Evolutionary conservation across 35 echinoderm and acorn worm species (phyloP).

Genomic region (Diadema setosum): DNA sequence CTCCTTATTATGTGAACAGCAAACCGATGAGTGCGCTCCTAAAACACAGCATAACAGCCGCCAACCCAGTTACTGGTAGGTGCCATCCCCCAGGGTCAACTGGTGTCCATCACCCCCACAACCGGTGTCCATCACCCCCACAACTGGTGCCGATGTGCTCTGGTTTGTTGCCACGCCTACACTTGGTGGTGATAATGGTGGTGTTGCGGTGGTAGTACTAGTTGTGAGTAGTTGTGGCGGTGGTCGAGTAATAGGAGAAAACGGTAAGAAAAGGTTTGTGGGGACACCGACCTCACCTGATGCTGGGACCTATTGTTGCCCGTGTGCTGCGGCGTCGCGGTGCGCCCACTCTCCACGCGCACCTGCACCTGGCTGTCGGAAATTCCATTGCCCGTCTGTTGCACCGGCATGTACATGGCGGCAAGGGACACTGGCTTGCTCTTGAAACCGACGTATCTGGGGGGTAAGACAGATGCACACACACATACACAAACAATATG

Average conservation of each 20-base stretch:
- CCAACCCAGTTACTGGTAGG: no score
- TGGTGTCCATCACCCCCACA: neutral
- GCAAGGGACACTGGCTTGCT: slow-evolving; percentile 31
- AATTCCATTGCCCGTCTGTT: slow-evolving; percentile 15
- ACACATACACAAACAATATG: no score
- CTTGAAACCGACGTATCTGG: slow-evolving; percentile 64
- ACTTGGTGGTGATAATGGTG: neutral
- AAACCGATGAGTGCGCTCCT: no score
- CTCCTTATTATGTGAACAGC: no score
- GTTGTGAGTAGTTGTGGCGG: neutral
- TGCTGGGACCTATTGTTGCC: neutral
- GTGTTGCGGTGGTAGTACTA: neutral
- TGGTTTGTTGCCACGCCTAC: neutral
- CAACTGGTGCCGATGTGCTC: neutral
- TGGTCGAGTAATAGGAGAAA: no score
- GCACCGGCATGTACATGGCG: slow-evolving; percentile 38
- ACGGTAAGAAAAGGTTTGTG: no score
- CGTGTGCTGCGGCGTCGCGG: neutral
- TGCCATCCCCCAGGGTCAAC: no score
- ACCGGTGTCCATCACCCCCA: neutral
- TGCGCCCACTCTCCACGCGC: slow-evolving; percentile 28
- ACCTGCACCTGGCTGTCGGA: slow-evolving; percentile 54
- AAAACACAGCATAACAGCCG: no score
- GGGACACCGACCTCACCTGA: neutral
- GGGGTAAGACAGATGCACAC: no score